Base-by-base conservation (phyloP, 2,888 invertebrate genomes). In the Alsophila aescularia region DNA sequence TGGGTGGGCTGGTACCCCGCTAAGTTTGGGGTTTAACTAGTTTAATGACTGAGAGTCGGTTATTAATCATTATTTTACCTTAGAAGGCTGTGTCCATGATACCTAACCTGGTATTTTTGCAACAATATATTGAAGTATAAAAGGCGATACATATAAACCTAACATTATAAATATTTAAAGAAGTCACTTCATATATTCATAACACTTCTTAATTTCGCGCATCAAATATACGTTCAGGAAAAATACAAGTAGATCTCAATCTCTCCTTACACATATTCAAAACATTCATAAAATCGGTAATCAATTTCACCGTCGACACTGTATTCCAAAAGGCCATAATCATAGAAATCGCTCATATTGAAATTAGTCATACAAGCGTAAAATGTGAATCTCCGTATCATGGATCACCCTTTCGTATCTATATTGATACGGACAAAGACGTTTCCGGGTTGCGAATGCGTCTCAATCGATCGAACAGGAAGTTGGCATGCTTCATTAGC, bases 391-490 rank as follows among this genome's bases (percentile, higher is more conserved):
- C 55, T 62, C 70, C 70, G 63, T 73, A 77, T 73, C 67, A 85
- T 69, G 64, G 72, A 77, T 74, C 67, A 85, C 85, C 83, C 87
- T 85, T 90, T 86, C 81, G 68, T 73, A 78, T 75, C 75, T 67
- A 69, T 63, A 69, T 53, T 62, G 64, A 54, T 60, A 51, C 24
- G 51, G 55, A 85, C 81, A 87, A 90, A 77, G 81, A 70, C 73
- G 68, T 85, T 83, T 90, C 90, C 90, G 87, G 87, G 82, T 87
- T 82, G 84, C 84, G 69, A 84, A 84, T 81, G 75, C 77, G 67
- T 62, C 79, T 83, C 84, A 83, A 82, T 83, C 75, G 74, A 60
- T 69, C 64, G 72, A 70, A 70, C 85, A 83, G 90, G 90, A 91
- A 89, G 84, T 87, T 62, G 73, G 54, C 66, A 84, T 70, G 90